Evolutionary conservation across 2,797 vertebrate genomes (phyloP), one percentile per base, ranked within the genome.

Genomic region (Pygocentrus nattereri): DNA sequence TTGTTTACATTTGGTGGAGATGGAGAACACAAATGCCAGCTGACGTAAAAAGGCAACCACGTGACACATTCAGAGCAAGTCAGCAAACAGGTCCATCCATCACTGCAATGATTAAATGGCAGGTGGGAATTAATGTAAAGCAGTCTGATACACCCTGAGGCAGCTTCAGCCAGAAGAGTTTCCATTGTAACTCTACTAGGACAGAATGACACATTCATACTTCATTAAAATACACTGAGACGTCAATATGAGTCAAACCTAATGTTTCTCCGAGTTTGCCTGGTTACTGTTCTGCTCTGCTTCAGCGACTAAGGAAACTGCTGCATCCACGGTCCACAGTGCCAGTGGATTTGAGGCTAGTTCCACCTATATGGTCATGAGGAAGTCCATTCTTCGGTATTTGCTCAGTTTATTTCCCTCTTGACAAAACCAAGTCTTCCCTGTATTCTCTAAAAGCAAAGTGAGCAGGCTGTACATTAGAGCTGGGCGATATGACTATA

Each of bases 1-100:
- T 44, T 78, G 81, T 85, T 85, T 85, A 77, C 81, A 81, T 78
- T 85, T 83, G 84, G 74, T 15, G 81, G 82, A 69, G 77, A 80
- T 47, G 34, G 74, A 56, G 61, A 58, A 27, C 18, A 30, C 61
- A 74, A 78, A 77, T 78, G 81, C 59, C 27, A 77, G 52, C 30
- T 82, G 84, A 85, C 76, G 54, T 68, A 38, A 61, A 47, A 41
- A 80, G 30, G 47, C 13, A 41, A 74, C 75, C 84, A 85, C 34
- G 44, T 72, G 77, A 80, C 54, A 44, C 19, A 0, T 25, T 54
- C 76, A 54, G 74, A 80, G 61, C 76, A 50, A 54, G 41, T 73
- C 47, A 61, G 68, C 59, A 69, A 69, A 83, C 73, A 78, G 8
- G 7, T 25, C 19, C 15, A 52, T 54, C 18, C 44, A 25, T 44